A percentile compares a stretch with the other conserved stretches of the same genome.
Evolutionary conservation across 2,797 vertebrate species (phyloP).

Genomic region (Urophycis tenuis): DNA sequence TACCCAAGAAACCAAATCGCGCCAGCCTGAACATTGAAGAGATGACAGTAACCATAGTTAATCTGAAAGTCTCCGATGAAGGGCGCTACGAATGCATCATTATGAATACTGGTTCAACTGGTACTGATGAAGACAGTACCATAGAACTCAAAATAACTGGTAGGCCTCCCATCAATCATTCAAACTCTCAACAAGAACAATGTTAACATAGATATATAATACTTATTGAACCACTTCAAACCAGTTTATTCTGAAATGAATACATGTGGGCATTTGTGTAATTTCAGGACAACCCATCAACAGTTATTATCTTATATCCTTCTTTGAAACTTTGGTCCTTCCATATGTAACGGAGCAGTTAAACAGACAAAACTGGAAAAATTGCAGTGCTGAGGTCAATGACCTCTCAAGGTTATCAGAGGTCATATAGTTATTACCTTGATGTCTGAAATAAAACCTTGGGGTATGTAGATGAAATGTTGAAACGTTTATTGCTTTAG

Average conservation of each 20-base stretch:
- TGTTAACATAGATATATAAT: neutral
- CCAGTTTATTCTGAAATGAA: no score
- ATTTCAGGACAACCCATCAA: no score
- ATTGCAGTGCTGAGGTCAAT: neutral
- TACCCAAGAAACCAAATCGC: no score
- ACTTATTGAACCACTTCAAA: no score
- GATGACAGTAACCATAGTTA: neutral
- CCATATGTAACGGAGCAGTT: no score
- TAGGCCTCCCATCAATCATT: neutral
- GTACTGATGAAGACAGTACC: neutral
- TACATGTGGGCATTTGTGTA: no score
- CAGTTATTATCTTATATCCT: no score
- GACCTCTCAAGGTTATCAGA: conserved; percentile 1
- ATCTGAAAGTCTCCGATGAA: neutral
- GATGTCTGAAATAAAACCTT: conserved; percentile 15
- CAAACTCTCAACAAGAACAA: neutral
- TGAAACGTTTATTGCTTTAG: neutral
- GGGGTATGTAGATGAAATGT: neutral
- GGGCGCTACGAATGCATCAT: neutral
- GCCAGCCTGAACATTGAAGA: neutral
- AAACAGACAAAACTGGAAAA: no score
- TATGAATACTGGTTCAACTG: no score
- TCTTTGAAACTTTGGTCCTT: no score
- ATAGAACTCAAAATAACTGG: neutral
- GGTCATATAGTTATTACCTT: neutral